These are phyloP conservation scores for Psix sp. DNA, from an alignment of 1,140 invertebrate species.

Conservation along the genomic window DNA sequence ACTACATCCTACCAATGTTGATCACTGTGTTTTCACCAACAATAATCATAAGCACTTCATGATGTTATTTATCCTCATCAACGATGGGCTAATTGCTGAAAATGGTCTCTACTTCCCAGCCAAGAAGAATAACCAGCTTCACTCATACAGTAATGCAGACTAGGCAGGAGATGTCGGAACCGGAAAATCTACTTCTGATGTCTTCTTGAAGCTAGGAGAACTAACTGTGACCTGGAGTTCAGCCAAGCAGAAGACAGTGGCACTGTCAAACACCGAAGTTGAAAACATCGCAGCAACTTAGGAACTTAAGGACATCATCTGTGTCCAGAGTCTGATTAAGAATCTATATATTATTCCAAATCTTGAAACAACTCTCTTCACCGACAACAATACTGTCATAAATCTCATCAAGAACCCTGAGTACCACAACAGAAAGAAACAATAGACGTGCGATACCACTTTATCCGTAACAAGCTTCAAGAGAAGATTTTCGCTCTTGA, in stretches of 20 bases:
- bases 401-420: constrained; percentile 50
- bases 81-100: constrained; percentile 17
- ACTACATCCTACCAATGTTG: too few relatives aligned
- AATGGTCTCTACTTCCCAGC: constrained; percentile 30
- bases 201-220: too few relatives aligned
- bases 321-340: neutral
- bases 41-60: neutral
- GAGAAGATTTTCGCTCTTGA: neutral
- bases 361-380: constrained; percentile 3
- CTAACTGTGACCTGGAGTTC: too few relatives aligned
- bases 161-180: constrained; percentile 45
- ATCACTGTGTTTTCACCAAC: too few relatives aligned
- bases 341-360: neutral
- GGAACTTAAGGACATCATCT: constrained; percentile 6
- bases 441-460: constrained; percentile 61
- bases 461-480: constrained; percentile 38
- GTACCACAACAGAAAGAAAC: constrained; percentile 55
- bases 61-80: constrained; percentile 3
- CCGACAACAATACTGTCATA: constrained; percentile 21
- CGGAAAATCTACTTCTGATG: constrained; percentile 26
- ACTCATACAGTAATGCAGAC: constrained; percentile 58
- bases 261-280: constrained; percentile 22
- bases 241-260: constrained; percentile 30
- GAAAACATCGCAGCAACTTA: constrained; percentile 10
- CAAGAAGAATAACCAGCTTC: neutral